phyloP scores from a whole-genome alignment of 2,888 invertebrate genomes.

The Leuctra nigra region DNA sequence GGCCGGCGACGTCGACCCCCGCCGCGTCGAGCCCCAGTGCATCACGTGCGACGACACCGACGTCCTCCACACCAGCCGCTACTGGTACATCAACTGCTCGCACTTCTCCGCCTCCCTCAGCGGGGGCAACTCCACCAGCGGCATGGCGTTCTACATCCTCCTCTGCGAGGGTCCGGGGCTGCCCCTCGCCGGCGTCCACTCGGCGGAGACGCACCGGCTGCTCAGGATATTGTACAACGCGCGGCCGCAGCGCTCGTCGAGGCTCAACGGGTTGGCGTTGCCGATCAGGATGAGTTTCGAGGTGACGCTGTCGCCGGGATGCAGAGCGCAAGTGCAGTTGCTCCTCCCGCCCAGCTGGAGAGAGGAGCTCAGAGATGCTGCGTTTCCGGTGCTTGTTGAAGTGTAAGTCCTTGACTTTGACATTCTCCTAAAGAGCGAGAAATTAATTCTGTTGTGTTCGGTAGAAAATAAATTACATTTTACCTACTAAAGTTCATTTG shows the following conservation, averaged over 20 bases:
- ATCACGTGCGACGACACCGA: constrained; percentile 76
- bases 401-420: too few species aligned
- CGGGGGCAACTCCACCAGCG: constrained; percentile 27
- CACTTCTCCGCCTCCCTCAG: constrained; percentile 75
- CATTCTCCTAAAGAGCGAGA: too few species aligned
- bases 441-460: too few species aligned
- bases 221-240: constrained; percentile 71
- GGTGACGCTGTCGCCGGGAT: constrained; percentile 78
- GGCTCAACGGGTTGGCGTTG: constrained; percentile 69
- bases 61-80: constrained; percentile 69
- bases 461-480: too few species aligned
- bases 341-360: constrained; percentile 84
- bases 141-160: constrained; percentile 56
- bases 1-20: constrained; percentile 50
- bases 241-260: constrained; percentile 48
- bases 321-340: constrained; percentile 80
- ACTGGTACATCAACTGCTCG: constrained; percentile 72
- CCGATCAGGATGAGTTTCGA: constrained; percentile 77
- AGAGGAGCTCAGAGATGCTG: constrained; percentile 76
- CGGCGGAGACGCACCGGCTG: constrained; percentile 63
- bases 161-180: constrained; percentile 90
- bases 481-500: too few species aligned
- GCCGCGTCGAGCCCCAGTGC: constrained; percentile 69
- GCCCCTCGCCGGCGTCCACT: constrained; percentile 75
- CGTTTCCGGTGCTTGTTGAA: constrained; percentile 82